Evolutionary conservation across 53 echinoderm and acorn worm species (phyloP).

Genomic region (Echinometra lucunter): DNA sequence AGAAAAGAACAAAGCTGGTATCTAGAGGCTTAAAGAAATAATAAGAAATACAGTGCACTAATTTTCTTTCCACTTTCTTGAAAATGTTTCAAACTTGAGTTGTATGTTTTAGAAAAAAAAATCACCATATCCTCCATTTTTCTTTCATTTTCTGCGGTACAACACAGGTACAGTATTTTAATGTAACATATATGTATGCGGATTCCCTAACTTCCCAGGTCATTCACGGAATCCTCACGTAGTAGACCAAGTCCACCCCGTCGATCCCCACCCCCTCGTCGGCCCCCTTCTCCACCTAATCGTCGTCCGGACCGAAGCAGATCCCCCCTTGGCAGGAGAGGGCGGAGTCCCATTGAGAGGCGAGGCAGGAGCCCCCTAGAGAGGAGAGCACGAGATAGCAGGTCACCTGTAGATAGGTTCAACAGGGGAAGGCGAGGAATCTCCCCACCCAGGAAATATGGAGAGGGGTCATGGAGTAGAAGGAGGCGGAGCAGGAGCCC

Average conservation of each 20-base stretch:
- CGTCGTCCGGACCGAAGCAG: conserved; percentile 40
- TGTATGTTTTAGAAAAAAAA: no score
- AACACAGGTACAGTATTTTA: background rate
- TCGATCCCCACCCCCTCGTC: conserved; percentile 29
- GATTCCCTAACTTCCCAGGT: background rate
- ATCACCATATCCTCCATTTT: no score
- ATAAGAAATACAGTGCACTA: no score
- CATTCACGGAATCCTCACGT: conserved; percentile 7
- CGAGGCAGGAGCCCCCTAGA: conserved; percentile 46
- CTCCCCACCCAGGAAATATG: conserved; percentile 27
- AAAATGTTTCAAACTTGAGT: no score
- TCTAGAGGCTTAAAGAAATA: no score
- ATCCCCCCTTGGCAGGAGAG: conserved; percentile 4
- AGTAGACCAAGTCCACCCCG: conserved; percentile 53
- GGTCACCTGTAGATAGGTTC: conserved; percentile 66
- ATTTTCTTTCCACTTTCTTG: no score
- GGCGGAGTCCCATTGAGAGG: conserved; percentile 56
- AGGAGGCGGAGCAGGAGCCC: conserved; percentile 69
- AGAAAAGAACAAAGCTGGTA: no score
- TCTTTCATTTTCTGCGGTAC: background rate
- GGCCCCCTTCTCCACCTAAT: conserved; percentile 15
- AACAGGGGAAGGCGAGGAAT: background rate
- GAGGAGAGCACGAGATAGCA: conserved; percentile 46
- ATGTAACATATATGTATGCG: background rate
- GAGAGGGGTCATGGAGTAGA: conserved; percentile 7